Evolutionary conservation across 1,140 invertebrate species (phyloP).

Genomic region (Cryptotermes secundus): DNA sequence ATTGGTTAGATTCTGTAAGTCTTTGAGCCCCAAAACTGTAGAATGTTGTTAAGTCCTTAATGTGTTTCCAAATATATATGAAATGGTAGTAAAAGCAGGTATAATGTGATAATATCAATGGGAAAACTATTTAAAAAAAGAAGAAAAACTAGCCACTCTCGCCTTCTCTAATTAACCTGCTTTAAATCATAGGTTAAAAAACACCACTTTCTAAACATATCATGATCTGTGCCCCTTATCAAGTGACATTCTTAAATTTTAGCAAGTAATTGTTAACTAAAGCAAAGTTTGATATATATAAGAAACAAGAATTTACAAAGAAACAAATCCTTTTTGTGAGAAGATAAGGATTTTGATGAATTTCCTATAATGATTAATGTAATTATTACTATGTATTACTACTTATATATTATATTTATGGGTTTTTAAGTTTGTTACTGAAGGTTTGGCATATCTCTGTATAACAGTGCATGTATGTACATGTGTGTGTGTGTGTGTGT

Average conservation of each 20-base stretch:
- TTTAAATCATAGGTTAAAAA: constrained; percentile 49
- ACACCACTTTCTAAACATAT: constrained; percentile 53
- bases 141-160: constrained; percentile 48
- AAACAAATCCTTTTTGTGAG: constrained; percentile 29
- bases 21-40: constrained; percentile 30
- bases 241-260: constrained; percentile 52
- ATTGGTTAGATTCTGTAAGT: not conserved
- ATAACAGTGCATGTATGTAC: constrained; percentile 26
- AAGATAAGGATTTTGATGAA: constrained; percentile 28
- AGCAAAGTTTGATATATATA: constrained; percentile 50
- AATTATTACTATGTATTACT: constrained; percentile 34
- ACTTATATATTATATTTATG: constrained; percentile 33
- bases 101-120: constrained; percentile 50
- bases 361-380: constrained; percentile 29
- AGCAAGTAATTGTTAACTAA: constrained; percentile 47
- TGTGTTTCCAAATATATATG: constrained; percentile 17
- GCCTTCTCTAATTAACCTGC: constrained; percentile 47
- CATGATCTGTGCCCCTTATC: constrained; percentile 53
- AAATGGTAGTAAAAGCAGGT: constrained; percentile 34
- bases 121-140: constrained; percentile 36
- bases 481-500: constrained; percentile 4
- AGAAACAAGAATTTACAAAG: constrained; percentile 36
- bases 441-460: constrained; percentile 32
- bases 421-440: constrained; percentile 32
- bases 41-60: constrained; percentile 23